These are phyloP conservation scores for Toxonevra muliebris DNA, from an alignment of 2,888 invertebrate species.

Conservation along the genomic window DNA sequence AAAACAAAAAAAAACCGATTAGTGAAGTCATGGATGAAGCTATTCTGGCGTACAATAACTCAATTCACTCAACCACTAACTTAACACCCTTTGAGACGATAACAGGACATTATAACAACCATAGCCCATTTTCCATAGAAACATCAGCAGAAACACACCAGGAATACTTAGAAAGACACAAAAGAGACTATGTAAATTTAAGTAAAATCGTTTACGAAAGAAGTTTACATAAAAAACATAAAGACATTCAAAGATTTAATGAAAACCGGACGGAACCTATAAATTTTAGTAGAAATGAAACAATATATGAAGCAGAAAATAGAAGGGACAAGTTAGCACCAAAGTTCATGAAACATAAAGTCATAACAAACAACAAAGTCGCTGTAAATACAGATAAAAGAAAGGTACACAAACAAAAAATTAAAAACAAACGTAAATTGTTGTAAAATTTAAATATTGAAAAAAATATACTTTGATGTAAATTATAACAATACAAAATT, in stretches of 20 bases:
- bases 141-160: neutral
- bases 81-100: constrained; percentile 32
- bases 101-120: constrained; percentile 24
- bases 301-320: no score
- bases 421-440: constrained; percentile 6
- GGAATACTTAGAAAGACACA: constrained; percentile 19
- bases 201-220: neutral
- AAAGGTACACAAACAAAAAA: constrained; percentile 16
- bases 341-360: constrained; percentile 12
- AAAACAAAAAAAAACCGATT: constrained; percentile 25
- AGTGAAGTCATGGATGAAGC: constrained; percentile 32
- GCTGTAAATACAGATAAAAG: constrained; percentile 10
- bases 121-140: neutral
- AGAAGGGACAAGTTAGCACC: no score
- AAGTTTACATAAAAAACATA: neutral
- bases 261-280: no score
- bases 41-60: constrained; percentile 21
- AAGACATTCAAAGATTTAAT: neutral
- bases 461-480: no score
- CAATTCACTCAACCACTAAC: constrained; percentile 29
- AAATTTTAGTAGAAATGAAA: no score
- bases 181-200: neutral
- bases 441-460: no score
- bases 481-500: no score
- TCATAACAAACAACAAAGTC: constrained; percentile 17